Evolutionary conservation across 1,140 invertebrate genomes (phyloP).

Genomic region (Polyergus mexicanus): DNA sequence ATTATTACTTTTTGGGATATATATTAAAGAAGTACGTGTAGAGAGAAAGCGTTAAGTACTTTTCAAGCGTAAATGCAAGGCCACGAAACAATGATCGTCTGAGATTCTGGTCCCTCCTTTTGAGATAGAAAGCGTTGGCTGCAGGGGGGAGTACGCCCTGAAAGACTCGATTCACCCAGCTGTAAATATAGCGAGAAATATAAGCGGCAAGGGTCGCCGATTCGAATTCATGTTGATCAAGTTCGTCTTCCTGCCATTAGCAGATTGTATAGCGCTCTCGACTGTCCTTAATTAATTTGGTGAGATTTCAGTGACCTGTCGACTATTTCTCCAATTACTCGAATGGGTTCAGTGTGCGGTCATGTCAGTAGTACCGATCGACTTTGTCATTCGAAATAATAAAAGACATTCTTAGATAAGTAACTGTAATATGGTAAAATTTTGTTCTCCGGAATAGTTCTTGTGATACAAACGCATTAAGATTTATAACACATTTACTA

Average conservation of each 20-base stretch:
- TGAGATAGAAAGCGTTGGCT: constrained; percentile 62
- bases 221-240: constrained; percentile 78
- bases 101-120: constrained; percentile 51
- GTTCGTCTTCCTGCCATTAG: constrained; percentile 80
- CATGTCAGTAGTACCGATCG: neutral
- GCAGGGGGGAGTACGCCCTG: constrained; percentile 15
- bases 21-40: constrained; percentile 15
- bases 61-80: constrained; percentile 30
- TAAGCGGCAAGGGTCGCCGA: constrained; percentile 65
- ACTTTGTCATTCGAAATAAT: constrained; percentile 1
- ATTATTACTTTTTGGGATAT: constrained; percentile 23
- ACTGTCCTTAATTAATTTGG: constrained; percentile 78
- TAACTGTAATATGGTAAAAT: neutral
- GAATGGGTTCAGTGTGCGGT: constrained; percentile 52
- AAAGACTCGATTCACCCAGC: constrained; percentile 67
- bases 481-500: too few relatives aligned
- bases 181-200: constrained; percentile 56
- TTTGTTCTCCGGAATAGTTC: neutral
- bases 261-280: constrained; percentile 80
- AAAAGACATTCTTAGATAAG: constrained; percentile 8
- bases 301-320: constrained; percentile 78
- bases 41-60: constrained; percentile 46
- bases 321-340: constrained; percentile 77
- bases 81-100: constrained; percentile 71
- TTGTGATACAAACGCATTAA: neutral